Conservation (phyloP, 2,113 vertebrate species). For the Indicator indicator region DNA sequence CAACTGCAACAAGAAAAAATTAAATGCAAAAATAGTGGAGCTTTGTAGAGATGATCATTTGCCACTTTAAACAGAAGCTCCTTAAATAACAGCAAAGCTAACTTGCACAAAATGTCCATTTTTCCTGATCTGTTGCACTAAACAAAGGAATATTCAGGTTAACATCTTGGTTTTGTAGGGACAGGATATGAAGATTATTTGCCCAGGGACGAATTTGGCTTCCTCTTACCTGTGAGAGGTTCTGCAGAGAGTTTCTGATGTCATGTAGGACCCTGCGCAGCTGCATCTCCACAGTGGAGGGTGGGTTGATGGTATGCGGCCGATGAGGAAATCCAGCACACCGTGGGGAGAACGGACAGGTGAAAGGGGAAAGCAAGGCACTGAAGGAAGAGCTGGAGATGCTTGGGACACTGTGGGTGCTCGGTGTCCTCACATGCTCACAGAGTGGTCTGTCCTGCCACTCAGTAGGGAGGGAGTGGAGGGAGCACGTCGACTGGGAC, state of each 20-base stretch:
- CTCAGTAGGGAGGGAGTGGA: conserved; percentile 81
- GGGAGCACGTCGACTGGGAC: conserved; percentile 81
- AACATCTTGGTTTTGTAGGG: background rate
- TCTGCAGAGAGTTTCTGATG: conserved; percentile 90
- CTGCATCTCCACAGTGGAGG: conserved; percentile 91
- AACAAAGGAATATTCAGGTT: background rate
- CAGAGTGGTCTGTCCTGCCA: conserved; percentile 79
- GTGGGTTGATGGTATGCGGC: conserved; percentile 58
- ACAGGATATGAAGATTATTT: background rate
- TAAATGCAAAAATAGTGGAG: background rate
- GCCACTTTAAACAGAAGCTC: background rate
- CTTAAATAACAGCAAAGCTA: background rate
- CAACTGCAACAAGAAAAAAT: background rate
- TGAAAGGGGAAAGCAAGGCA: conserved; percentile 54
- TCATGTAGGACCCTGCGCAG: conserved; percentile 92
- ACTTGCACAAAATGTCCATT: background rate
- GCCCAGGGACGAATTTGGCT: background rate
- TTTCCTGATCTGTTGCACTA: background rate
- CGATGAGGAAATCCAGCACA: conserved; percentile 60
- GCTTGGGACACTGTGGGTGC: conserved; percentile 88
- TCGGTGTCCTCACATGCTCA: conserved; percentile 78
- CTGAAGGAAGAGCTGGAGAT: conserved; percentile 63
- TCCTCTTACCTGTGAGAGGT: conserved; percentile 86
- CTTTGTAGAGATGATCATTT: background rate
- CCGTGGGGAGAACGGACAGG: conserved; percentile 70